A percentile compares a stretch with the other conserved stretches of the same genome.
phyloP scores from a whole-genome alignment of 2,888 invertebrate genomes.

The Tiliacea citrago region DNA sequence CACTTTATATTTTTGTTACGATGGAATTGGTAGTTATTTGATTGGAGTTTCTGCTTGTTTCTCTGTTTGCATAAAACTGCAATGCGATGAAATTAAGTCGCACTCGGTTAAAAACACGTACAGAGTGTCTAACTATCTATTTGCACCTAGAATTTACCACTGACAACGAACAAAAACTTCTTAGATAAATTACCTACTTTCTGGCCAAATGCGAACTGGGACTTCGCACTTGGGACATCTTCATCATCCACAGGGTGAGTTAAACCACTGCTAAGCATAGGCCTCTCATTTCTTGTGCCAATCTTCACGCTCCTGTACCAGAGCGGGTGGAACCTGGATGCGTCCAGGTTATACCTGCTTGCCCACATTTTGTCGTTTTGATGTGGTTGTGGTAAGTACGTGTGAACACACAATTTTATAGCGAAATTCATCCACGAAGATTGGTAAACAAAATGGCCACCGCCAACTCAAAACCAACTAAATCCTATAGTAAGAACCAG shows the following conservation, averaged over 20 bases:
- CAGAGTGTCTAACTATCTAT: neutral
- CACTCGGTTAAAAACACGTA: neutral
- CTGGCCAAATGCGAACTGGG: neutral
- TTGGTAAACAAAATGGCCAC: neutral
- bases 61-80: neutral
- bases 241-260: too few species aligned
- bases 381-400: too few species aligned
- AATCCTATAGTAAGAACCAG: slow-evolving; percentile 46
- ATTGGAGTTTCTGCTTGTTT: neutral
- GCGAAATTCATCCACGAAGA: too few species aligned
- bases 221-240: neutral
- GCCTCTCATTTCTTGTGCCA: too few species aligned
- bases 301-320: too few species aligned
- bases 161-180: neutral
- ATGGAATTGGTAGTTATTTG: neutral
- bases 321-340: too few species aligned
- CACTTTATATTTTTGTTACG: slow-evolving; percentile 35
- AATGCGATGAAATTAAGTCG: neutral
- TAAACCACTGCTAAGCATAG: too few species aligned
- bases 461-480: slow-evolving; percentile 20
- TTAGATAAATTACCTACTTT: too few species aligned
- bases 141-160: neutral
- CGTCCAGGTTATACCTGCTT: too few species aligned
- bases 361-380: too few species aligned
- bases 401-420: neutral